Base-by-base conservation (phyloP, 2,888 invertebrate genomes). In the Monochamus alternatus region DNA sequence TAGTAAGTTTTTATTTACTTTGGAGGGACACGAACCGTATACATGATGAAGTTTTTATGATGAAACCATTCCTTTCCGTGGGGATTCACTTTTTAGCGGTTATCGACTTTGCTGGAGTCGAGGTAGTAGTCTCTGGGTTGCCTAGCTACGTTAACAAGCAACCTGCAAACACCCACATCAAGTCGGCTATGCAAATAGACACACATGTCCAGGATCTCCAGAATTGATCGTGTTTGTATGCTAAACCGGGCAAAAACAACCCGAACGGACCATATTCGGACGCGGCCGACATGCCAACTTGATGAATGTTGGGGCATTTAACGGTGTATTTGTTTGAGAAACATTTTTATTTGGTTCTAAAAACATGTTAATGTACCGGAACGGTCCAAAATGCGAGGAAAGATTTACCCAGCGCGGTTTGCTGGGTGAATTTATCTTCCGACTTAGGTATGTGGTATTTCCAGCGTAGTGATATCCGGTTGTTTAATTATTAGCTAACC, bases 151-250 rank as follows among this genome's bases (percentile, higher is more conserved):
- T 78, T 81, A 79, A 79, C 81, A 81, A 81, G 78, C 78, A 75
- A 74, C 78, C 75, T 47, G 75, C 78, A 76, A 81, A 79, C 78
- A 79, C 79, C 79, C 80, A 74, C 77, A 80, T 81, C 80, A 78
- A 79, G 80, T 79, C 62, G 74, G 66, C 76, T 78, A 80, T 81
- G 81, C 78, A 80, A 80, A 81, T 79, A 79, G 73, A 76, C 80
- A 77, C 73, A 78, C 78, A 81, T 78, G 79, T 77, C 75, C 79
- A 69, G 67, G 63, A 68, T 69, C 68, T 75, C 72, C 62, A 73
- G 66, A 75, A 81, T 81, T 79, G 79, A 81, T 80, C 69, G 78
- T 31, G 78, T 80, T 79, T 80, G 78, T 81, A 81, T 80, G 79
- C 79, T 81, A 80, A 81, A 76, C 80, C 76, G 73, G 74, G 73